Percentiles rank a stretch among this genome's conserved stretches.
phyloP scores from a whole-genome alignment of 2,888 invertebrate genomes.

The Aricia artaxerxes region DNA sequence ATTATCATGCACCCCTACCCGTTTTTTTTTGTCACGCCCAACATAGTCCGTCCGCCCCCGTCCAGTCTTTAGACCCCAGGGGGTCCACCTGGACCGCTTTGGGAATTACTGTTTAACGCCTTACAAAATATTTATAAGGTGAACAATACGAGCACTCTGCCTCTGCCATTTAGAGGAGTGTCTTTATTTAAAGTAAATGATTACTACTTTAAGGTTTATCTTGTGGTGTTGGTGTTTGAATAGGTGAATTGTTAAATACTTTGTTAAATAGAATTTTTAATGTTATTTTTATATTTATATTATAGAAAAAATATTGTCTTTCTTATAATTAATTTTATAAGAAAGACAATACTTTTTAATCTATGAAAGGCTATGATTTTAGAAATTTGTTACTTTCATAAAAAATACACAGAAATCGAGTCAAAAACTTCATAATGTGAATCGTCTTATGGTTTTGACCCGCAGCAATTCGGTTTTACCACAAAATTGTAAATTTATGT shows the following conservation, averaged over 20 bases:
- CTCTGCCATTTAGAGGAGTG: constrained; percentile 2
- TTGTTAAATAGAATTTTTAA: background rate
- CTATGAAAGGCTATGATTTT: too few relatives aligned
- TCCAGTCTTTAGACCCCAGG: background rate
- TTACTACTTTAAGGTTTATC: background rate
- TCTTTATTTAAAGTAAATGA: constrained; percentile 16
- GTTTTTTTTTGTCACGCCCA: background rate
- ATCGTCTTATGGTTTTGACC: too few relatives aligned
- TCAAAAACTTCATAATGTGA: too few relatives aligned
- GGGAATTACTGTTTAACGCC: background rate
- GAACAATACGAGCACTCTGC: constrained; percentile 5
- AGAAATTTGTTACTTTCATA: too few relatives aligned
- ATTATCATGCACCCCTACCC: background rate
- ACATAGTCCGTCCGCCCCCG: background rate
- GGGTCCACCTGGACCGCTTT: background rate
- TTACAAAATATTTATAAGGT: constrained; percentile 28
- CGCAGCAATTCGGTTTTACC: too few relatives aligned
- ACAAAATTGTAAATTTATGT: too few relatives aligned
- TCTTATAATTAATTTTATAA: too few relatives aligned
- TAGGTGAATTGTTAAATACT: background rate
- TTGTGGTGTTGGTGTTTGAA: background rate
- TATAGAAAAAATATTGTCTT: too few relatives aligned
- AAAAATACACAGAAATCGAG: too few relatives aligned
- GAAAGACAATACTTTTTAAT: too few relatives aligned
- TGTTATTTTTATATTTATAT: too few relatives aligned